Conservation (phyloP, 2,888 invertebrate species). For the Dryadula phaetusa region DNA sequence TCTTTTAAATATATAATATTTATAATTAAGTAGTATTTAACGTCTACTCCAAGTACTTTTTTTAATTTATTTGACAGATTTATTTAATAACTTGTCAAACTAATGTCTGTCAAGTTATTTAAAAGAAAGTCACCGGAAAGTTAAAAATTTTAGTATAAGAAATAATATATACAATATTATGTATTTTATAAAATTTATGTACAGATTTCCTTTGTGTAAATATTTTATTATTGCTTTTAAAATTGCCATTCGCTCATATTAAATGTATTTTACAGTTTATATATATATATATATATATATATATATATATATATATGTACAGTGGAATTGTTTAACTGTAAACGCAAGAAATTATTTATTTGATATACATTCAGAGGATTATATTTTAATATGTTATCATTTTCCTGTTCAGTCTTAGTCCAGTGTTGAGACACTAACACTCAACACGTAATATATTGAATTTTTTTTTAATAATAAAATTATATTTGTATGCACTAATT, state of each 20-base stretch:
- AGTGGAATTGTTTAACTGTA: too few species aligned
- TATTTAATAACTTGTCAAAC: background rate
- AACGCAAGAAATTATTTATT: too few species aligned
- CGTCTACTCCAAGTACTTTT: background rate
- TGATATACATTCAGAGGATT: too few species aligned
- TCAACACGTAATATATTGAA: too few species aligned
- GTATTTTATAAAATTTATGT: conserved; percentile 8
- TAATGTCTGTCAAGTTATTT: background rate
- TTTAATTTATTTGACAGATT: background rate
- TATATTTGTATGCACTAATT: too few species aligned
- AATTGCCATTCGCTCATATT: background rate
- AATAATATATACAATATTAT: background rate
- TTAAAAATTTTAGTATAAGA: background rate
- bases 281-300: too few species aligned
- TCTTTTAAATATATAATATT: background rate
- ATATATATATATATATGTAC: too few species aligned
- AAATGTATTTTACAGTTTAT: too few species aligned
- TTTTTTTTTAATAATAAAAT: too few species aligned
- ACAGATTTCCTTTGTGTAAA: conserved; percentile 5
- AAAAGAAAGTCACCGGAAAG: background rate
- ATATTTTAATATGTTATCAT: too few species aligned
- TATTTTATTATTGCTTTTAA: background rate
- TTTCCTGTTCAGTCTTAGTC: too few species aligned
- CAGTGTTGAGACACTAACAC: too few species aligned
- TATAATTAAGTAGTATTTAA: background rate